Evolutionary conservation across 2,888 invertebrate species (phyloP).

Genomic region (Synergus itoensis): DNA sequence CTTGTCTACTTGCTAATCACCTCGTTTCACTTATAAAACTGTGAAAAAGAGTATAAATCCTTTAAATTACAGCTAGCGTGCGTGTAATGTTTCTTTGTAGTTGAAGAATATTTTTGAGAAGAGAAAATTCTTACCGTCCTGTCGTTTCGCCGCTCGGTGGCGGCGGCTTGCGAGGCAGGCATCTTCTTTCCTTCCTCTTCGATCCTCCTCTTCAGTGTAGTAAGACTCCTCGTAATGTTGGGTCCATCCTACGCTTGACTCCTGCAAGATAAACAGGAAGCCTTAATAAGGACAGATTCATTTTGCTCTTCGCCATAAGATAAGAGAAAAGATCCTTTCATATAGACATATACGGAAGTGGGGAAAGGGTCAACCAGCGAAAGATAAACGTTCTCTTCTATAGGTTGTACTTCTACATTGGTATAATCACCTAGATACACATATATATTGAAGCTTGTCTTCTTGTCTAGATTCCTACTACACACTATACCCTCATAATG

Average conservation of each 20-base stretch:
- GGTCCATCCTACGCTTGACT: conserved; percentile 73
- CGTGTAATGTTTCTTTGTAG: background rate
- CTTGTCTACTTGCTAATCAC: background rate
- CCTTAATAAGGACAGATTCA: conserved; percentile 55
- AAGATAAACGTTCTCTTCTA: conserved; percentile 28
- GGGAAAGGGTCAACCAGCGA: conserved; percentile 10
- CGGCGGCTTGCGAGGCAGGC: conserved; percentile 75
- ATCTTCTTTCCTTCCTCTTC: conserved; percentile 62
- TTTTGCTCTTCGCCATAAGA: conserved; percentile 44
- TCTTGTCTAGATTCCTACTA: conserved; percentile 12
- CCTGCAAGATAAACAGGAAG: conserved; percentile 67
- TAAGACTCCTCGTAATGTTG: conserved; percentile 67
- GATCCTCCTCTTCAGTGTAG: conserved; percentile 69
- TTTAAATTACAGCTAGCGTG: no score
- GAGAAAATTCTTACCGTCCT: conserved; percentile 67
- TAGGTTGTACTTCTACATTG: background rate
- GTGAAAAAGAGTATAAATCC: no score
- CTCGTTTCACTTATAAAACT: no score
- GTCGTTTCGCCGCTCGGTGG: conserved; percentile 74
- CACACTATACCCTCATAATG: conserved; percentile 15
- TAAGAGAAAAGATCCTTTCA: conserved; percentile 43
- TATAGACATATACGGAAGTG: conserved; percentile 33
- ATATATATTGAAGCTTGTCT: conserved; percentile 15
- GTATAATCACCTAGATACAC: background rate
- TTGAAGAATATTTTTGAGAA: background rate